Conservation (phyloP, 2,888 invertebrate species). For the Bombylius major region DNA sequence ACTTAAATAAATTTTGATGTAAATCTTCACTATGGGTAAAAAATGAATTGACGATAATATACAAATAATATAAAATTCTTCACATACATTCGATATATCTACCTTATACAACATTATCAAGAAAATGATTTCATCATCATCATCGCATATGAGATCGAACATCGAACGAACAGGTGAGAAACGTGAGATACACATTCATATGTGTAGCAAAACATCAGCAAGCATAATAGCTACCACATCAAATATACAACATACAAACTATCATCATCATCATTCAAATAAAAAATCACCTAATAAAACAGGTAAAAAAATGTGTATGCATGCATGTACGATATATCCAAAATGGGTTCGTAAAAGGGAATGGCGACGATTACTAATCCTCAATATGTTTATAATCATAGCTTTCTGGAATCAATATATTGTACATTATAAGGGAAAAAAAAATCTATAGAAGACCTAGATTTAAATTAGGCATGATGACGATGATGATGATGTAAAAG, state of each 20-base stretch:
- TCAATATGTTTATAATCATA: conserved; percentile 14
- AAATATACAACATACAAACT: not conserved
- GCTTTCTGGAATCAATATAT: not conserved
- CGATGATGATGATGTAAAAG: not conserved
- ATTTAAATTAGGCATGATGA: not conserved
- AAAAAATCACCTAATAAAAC: not conserved
- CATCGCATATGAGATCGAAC: not conserved
- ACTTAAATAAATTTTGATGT: not conserved
- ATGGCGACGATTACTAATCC: conserved; percentile 15
- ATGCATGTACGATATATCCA: not conserved
- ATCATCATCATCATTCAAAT: not conserved
- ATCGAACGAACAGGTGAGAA: not conserved
- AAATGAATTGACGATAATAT: no score
- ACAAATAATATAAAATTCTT: no score
- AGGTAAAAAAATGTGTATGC: not conserved
- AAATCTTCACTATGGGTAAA: no score
- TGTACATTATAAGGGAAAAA: no score
- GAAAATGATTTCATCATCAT: not conserved
- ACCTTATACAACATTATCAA: no score
- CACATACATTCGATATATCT: no score
- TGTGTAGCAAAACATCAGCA: not conserved
- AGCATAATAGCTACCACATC: no score
- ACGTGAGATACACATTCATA: not conserved
- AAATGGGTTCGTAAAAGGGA: conserved; percentile 8
- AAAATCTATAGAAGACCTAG: not conserved